These are phyloP conservation scores for Colinus virginianus DNA, from an alignment of 2,113 vertebrate genomes.

Conservation along the genomic window DNA sequence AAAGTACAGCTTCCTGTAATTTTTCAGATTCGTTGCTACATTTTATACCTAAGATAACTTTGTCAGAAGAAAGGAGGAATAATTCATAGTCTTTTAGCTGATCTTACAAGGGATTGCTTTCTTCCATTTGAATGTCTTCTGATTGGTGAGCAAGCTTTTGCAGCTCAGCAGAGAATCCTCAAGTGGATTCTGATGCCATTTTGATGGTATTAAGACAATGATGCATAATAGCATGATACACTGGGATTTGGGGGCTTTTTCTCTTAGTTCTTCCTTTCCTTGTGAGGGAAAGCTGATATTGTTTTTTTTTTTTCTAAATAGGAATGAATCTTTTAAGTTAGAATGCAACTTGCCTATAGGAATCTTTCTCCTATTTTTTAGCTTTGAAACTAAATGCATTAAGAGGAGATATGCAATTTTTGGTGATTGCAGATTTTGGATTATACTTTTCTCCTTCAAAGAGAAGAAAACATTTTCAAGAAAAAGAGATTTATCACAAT, in stretches of 20 bases:
- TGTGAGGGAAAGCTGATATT: conserved; percentile 15
- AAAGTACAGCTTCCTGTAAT: neutral
- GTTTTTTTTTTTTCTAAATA: neutral
- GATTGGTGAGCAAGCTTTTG: conserved; percentile 64
- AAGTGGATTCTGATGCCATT: conserved; percentile 67
- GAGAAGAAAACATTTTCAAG: conserved; percentile 5
- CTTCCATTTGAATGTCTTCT: conserved; percentile 57
- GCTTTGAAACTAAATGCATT: conserved; percentile 33
- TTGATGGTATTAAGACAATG: conserved; percentile 75
- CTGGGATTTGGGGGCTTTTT: neutral
- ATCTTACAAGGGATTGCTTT: conserved; percentile 37
- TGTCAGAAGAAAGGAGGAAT: conserved; percentile 70
- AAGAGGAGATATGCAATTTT: conserved; percentile 11
- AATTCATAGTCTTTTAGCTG: conserved; percentile 67
- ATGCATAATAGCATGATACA: conserved; percentile 58
- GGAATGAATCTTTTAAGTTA: conserved; percentile 16
- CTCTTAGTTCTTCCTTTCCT: conserved; percentile 42
- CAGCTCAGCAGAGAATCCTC: conserved; percentile 59
- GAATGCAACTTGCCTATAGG: conserved; percentile 7
- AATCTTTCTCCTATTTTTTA: neutral
- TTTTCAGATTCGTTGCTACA: neutral
- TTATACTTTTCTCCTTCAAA: neutral
- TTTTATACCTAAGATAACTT: conserved; percentile 7
- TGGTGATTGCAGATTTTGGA: neutral
- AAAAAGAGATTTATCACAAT: neutral